A percentile compares a stretch with the other conserved stretches of the same genome.
phyloP scores from a whole-genome alignment of 2,797 vertebrate genomes.

The Premnoplex brunnescens region DNA sequence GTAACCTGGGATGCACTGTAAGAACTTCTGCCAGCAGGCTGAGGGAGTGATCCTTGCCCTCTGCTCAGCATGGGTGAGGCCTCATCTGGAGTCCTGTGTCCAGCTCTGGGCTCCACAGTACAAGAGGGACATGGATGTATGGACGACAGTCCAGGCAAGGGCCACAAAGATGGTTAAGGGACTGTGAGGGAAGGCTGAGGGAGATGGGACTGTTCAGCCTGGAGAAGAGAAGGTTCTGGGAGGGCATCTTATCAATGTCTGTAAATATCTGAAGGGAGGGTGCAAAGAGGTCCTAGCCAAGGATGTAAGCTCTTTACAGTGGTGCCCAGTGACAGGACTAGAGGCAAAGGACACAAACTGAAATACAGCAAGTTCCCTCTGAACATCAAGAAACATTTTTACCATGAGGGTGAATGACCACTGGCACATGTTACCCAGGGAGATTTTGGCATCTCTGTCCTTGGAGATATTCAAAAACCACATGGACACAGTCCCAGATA shows the following conservation, averaged over 20 bases:
- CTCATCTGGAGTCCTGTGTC: background rate
- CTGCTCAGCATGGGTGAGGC: background rate
- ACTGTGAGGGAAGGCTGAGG: background rate
- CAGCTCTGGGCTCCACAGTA: background rate
- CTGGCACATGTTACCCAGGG: background rate
- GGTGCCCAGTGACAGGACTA: background rate
- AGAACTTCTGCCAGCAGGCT: background rate
- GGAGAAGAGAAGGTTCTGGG: background rate
- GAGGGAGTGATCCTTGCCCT: background rate
- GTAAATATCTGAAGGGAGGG: background rate
- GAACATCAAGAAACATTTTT: background rate
- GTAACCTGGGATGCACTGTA: background rate
- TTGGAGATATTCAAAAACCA: background rate
- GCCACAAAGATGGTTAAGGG: background rate
- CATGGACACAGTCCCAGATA: background rate
- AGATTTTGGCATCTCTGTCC: background rate
- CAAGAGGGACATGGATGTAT: fast-evolving
- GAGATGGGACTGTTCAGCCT: background rate
- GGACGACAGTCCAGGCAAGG: background rate
- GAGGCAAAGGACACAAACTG: background rate
- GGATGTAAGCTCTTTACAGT: background rate
- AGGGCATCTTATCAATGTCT: background rate
- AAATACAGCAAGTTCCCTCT: background rate
- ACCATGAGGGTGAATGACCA: background rate
- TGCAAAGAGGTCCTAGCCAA: background rate